Evolutionary conservation across 35 echinoderm and acorn worm genomes (phyloP), one percentile per base, ranked within the genome.

Genomic region (Ophiothrix spiculata): DNA sequence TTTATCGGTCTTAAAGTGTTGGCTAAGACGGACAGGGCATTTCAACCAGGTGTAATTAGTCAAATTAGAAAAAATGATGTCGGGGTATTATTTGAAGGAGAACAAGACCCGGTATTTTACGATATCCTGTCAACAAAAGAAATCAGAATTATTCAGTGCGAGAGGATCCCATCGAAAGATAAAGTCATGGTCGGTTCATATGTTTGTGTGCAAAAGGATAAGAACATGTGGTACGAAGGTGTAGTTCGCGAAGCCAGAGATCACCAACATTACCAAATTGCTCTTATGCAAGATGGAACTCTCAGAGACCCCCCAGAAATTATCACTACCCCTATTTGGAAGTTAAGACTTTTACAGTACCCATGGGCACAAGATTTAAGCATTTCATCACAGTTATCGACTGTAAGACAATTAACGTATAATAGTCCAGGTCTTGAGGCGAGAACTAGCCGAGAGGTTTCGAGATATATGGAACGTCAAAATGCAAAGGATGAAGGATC

Each of bases 11-110:
- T 79, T 33, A 63, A 88, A 36, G 95, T 98, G 32, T 74, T 98
- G 32, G 95, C 95, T 10, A 81, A 73, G 77, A 69, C 31, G 31
- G 88, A 80, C 17, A 77, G 84, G 13, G 77, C 60, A 0, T 98
- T 91, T 40, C 84, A 85, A 4, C 88, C 88, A 1, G 95, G 80
- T 31, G 78, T 81, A 12, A 98, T 98, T 39, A 98, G 91, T 81
- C 91, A 93, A 32, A 37, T 81, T 3, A 81, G 84, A 21, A 88
- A 85, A 77, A 93, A 88, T 31, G 87, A 89, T 41, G 69, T 93
- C 28, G 91, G 88, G 29, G 88, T 98, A 0, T 75, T 77, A 29
- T 98, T 98, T 79, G 88, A 90, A 32, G 85, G 81, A 32, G 88
- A 93, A 32, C 80, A 83, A 78, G 64, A 77, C 4, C 39, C 77